Evolutionary conservation across 2,113 vertebrate species (phyloP).

Genomic region (Redunca redunca): DNA sequence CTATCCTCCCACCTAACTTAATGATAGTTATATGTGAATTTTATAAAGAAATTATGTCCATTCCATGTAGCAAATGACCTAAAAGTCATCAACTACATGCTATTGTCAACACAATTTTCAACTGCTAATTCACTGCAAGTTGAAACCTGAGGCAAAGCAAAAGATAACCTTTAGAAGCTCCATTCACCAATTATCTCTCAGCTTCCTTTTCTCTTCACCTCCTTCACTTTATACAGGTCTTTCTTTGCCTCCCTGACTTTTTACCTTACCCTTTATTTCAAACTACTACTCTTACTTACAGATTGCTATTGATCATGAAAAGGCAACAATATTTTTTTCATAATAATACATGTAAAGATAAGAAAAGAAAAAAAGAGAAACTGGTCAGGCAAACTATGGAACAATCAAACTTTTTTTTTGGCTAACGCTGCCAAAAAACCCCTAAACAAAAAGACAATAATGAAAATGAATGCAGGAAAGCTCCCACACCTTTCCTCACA

Average conservation of each 20-base stretch:
- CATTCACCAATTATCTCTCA: background rate
- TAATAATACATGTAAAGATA: background rate
- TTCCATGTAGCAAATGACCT: conserved; percentile 1
- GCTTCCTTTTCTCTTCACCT: background rate
- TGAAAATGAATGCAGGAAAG: background rate
- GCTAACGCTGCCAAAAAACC: background rate
- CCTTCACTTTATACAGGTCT: background rate
- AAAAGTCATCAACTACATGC: background rate
- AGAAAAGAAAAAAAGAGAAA: background rate
- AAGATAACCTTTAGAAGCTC: background rate
- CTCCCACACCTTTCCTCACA: background rate
- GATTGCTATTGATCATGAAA: background rate
- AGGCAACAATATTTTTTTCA: background rate
- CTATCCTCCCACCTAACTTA: background rate
- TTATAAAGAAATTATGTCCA: background rate
- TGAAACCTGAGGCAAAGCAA: background rate
- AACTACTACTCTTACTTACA: background rate
- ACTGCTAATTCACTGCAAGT: background rate
- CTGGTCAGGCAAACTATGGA: background rate
- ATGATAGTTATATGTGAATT: background rate
- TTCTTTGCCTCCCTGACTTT: background rate
- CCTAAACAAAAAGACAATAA: conserved; percentile 28
- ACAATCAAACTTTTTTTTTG: background rate
- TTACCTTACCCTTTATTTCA: background rate
- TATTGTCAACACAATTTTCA: background rate